Evolutionary conservation across 2,113 vertebrate genomes (phyloP), one percentile per base, ranked within the genome.

Genomic region (Chiloscyllium plagiosum): DNA sequence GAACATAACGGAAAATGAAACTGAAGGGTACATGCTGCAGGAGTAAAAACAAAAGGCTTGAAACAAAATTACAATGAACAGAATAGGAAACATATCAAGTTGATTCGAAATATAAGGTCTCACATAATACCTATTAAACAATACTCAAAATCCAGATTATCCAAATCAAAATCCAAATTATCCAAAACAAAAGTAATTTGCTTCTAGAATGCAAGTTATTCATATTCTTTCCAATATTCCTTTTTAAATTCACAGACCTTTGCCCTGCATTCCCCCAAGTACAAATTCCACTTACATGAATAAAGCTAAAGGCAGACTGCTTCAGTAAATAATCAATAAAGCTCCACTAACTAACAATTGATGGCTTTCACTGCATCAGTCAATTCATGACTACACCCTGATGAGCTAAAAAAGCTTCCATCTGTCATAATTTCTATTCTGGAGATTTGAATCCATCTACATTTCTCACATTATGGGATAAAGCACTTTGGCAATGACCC

Each of bases 341-440:
- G 76, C n/a, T 80, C 76, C 66, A 70, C 20, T 47, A 37, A 42
- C n/a, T 66, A 47, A 15, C 22, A 19, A 47, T 70, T 47, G 66
- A 94, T 69, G 42, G 7, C 66, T 47, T 72, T 29, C 42, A 50
- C 7, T 95, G 68, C 69, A 72, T 50, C 37, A 72, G 68, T 95
- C 93, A 47, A 95, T 95, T 72, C 37, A 95, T 72, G 68, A 95
- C 37, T 95, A 24, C 69, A 94, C 20, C 66, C 68, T 52, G 93
- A 94, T 19, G 69, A 22, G 92, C 19, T 93, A 47, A 69, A 94
- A 47, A 66, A 72, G 22, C 93, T 24, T 29, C 37, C 68, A 72
- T 24, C 93, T 47, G 37, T 70, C 66, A 94, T 47, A 2, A 69
- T 69, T 69, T 95, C 42, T 24, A 70, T 65, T 70, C 68, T 26